Evolutionary conservation across 2,797 vertebrate species (phyloP).

Genomic region (Argya squamiceps): DNA sequence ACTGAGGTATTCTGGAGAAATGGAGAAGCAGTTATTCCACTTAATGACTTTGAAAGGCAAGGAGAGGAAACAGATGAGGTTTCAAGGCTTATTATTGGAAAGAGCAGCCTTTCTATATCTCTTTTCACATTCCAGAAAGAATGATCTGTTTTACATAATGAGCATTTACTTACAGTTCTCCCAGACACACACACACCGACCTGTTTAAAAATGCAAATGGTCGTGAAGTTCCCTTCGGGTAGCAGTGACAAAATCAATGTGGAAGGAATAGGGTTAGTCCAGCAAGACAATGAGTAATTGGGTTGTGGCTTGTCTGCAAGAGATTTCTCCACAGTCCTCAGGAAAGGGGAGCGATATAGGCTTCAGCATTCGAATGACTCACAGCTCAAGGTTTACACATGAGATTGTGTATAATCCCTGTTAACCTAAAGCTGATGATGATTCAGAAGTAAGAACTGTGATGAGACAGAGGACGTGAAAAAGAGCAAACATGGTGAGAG

Average conservation of each 20-base stretch:
- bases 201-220: constrained; percentile 53
- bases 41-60: constrained; percentile 30
- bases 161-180: not conserved
- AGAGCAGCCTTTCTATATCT: not conserved
- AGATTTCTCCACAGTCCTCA: not conserved
- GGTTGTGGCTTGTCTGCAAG: not conserved
- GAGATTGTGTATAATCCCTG: constrained; percentile 6
- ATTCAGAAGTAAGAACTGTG: not conserved
- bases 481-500: not conserved
- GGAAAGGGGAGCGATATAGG: not conserved
- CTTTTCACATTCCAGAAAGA: not conserved
- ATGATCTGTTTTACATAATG: not conserved
- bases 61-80: constrained; percentile 6
- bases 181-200: not conserved
- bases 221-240: not conserved
- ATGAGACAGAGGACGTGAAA: not conserved
- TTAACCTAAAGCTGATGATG: constrained; percentile 14
- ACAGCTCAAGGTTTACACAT: not conserved
- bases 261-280: constrained; percentile 39
- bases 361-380: constrained; percentile 1
- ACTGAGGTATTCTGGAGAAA: not conserved
- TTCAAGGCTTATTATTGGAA: constrained; percentile 18
- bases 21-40: not conserved
- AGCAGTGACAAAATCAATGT: constrained; percentile 13
- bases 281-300: not conserved